A percentile compares a stretch with the other conserved stretches of the same genome.
phyloP scores from a whole-genome alignment of 2,888 invertebrate species.

The Microctonus hyperodae region DNA sequence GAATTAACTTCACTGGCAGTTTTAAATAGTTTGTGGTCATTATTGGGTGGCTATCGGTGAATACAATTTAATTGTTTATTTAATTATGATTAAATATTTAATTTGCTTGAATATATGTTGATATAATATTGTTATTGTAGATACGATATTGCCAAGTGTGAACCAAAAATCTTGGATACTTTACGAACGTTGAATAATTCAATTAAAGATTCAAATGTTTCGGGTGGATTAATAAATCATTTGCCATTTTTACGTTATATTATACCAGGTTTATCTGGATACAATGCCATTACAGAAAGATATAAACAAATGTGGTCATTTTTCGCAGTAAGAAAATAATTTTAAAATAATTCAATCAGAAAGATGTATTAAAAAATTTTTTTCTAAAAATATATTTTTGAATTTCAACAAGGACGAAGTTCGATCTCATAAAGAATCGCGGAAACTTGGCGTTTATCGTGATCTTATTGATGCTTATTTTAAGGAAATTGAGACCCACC shows the following conservation, averaged over 20 bases:
- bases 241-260: conserved; percentile 73
- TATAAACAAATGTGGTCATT: conserved; percentile 67
- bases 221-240: conserved; percentile 73
- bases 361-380: conserved; percentile 7
- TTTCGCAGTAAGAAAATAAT: conserved; percentile 61
- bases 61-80: conserved; percentile 17
- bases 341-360: neutral
- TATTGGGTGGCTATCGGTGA: conserved; percentile 72
- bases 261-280: conserved; percentile 71
- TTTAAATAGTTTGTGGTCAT: conserved; percentile 74
- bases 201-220: conserved; percentile 69
- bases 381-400: neutral
- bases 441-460: conserved; percentile 41
- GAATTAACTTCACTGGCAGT: conserved; percentile 66
- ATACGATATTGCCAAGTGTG: conserved; percentile 66
- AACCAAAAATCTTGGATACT: conserved; percentile 67
- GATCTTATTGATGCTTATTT: conserved; percentile 57
- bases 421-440: conserved; percentile 45
- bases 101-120: conserved; percentile 13
- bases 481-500: conserved; percentile 48
- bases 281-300: conserved; percentile 65
- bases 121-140: conserved; percentile 37
- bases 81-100: neutral
- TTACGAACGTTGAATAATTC: conserved; percentile 69
- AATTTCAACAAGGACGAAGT: conserved; percentile 47